A percentile compares a stretch with the other conserved stretches of the same genome.
phyloP scores from a whole-genome alignment of 2,113 vertebrate genomes.

The Nerophis lumbriciformis region DNA sequence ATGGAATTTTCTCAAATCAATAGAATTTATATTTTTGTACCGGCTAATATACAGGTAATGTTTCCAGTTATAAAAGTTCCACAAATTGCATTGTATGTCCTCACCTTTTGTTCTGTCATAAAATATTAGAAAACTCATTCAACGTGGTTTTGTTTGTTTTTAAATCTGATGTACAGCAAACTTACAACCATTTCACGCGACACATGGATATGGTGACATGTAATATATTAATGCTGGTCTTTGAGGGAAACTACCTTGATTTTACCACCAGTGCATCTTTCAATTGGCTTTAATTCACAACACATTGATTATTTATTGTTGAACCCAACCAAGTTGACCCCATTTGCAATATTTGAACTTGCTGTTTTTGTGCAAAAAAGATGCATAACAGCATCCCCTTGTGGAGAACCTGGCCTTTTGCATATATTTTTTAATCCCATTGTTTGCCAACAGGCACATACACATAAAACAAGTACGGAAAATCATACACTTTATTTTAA shows the following conservation, averaged over 20 bases:
- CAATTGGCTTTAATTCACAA: no score
- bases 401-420: constrained; percentile 46
- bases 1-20: constrained; percentile 21
- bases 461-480: not conserved
- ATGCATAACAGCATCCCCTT: constrained; percentile 50
- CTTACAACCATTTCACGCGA: no score
- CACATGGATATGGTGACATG: no score
- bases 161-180: no score
- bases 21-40: constrained; percentile 78
- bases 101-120: constrained; percentile 31
- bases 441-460: not conserved
- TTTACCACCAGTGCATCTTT: no score
- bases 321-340: no score
- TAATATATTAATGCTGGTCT: no score
- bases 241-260: no score
- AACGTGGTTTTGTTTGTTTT: no score
- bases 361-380: no score
- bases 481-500: constrained; percentile 1
- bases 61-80: constrained; percentile 52
- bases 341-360: no score
- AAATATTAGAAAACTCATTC: constrained; percentile 5
- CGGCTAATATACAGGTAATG: constrained; percentile 66
- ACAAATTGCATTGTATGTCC: constrained; percentile 47
- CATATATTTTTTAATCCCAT: constrained; percentile 2
- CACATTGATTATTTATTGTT: no score